phyloP scores from a whole-genome alignment of 2,797 vertebrate genomes.

The Molossus molossus region DNA sequence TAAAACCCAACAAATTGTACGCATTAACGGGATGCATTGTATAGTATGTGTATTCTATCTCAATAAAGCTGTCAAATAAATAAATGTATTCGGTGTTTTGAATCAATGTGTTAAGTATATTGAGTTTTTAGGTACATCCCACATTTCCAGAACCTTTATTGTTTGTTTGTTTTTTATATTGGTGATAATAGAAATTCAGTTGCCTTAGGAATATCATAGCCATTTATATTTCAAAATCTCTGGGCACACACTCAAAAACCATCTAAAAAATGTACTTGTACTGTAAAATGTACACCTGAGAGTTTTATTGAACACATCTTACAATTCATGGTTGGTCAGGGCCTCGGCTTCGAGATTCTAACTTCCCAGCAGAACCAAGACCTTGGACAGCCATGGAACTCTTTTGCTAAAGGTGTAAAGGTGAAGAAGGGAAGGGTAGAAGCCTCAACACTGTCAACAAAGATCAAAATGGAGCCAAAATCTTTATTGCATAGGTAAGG shows the following conservation, averaged over 20 bases:
- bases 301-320: neutral
- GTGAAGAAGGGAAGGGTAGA: neutral
- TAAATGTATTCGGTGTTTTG: neutral
- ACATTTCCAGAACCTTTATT: neutral
- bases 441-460: neutral
- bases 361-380: neutral
- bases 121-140: neutral
- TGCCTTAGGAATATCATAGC: neutral
- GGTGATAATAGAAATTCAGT: neutral
- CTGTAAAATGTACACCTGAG: neutral
- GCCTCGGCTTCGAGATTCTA: neutral
- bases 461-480: neutral
- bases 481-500: neutral
- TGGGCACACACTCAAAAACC: neutral
- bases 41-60: neutral
- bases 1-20: neutral
- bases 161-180: neutral
- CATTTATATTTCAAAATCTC: neutral
- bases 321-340: neutral
- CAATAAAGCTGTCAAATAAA: constrained; percentile 3
- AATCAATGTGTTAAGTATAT: neutral
- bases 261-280: neutral
- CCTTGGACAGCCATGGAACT: neutral
- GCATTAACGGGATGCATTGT: neutral
- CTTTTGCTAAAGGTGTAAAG: neutral